Conservation (phyloP, 1,140 invertebrate genomes). For the Drosophila prosaltans region DNA sequence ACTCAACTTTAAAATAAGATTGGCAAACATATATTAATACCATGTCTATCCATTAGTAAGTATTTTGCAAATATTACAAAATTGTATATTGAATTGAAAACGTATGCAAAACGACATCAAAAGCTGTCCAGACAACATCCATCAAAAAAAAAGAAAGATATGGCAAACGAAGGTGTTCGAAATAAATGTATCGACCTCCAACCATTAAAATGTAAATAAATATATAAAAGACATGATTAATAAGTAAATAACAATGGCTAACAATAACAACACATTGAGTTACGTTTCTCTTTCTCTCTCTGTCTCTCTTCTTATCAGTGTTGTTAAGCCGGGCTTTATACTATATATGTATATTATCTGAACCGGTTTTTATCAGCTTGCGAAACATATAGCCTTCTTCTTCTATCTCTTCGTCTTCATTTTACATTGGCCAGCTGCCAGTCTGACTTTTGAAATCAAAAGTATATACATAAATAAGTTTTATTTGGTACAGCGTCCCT, state of each 20-base stretch:
- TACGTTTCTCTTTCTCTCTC: background rate
- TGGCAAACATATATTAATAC: background rate
- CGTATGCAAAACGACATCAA: constrained; percentile 3
- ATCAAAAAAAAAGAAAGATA: background rate
- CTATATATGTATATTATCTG: background rate
- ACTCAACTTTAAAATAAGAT: background rate
- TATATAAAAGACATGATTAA: background rate
- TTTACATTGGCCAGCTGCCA: constrained; percentile 16
- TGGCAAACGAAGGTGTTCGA: constrained; percentile 5
- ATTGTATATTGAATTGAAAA: constrained; percentile 15
- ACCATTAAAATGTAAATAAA: no score
- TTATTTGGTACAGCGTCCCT: no score
- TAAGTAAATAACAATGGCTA: constrained; percentile 24
- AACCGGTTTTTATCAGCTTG: constrained; percentile 78
- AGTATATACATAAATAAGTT: constrained; percentile 9
- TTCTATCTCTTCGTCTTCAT: constrained; percentile 19
- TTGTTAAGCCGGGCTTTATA: background rate
- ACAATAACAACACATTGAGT: constrained; percentile 6
- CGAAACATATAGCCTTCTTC: constrained; percentile 44
- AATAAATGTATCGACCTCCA: background rate
- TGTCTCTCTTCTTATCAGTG: background rate
- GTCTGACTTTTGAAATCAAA: constrained; percentile 38
- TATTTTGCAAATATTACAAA: constrained; percentile 25
- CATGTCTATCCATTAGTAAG: constrained; percentile 1
- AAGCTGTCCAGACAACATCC: constrained; percentile 9